Conservation (phyloP, 2,888 invertebrate genomes). For the Sisyra nigra region DNA sequence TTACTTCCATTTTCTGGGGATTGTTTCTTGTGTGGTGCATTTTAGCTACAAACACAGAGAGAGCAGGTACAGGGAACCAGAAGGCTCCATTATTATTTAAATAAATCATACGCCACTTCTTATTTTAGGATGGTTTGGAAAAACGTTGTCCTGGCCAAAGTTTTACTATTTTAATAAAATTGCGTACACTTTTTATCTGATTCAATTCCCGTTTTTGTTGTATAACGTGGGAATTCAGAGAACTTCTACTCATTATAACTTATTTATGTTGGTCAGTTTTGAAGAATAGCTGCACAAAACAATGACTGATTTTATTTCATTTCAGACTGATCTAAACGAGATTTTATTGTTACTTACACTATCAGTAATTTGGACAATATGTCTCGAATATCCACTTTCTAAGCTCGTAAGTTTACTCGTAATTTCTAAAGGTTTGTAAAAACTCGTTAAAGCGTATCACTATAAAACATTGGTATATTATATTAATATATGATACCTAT, state of each 20-base stretch:
- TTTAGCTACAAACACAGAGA: slow-evolving; percentile 34
- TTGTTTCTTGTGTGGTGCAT: slow-evolving; percentile 32
- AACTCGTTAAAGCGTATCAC: too few species aligned
- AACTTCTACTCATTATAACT: slow-evolving; percentile 31
- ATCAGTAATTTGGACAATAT: too few species aligned
- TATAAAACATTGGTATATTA: too few species aligned
- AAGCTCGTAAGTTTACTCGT: too few species aligned
- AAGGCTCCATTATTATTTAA: too few species aligned
- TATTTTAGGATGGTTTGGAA: slow-evolving; percentile 27
- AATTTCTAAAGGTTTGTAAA: too few species aligned
- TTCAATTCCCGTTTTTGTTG: slow-evolving; percentile 46
- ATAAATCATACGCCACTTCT: slow-evolving; percentile 8
- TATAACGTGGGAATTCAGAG: slow-evolving; percentile 42
- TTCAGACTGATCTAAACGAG: too few species aligned
- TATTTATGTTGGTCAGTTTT: slow-evolving; percentile 34
- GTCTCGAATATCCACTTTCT: too few species aligned
- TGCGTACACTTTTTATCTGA: slow-evolving; percentile 40
- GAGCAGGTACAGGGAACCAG: slow-evolving; percentile 30
- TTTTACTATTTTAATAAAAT: slow-evolving; percentile 42
- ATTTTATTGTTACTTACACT: too few species aligned
- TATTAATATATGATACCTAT: too few species aligned
- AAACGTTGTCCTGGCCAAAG: slow-evolving; percentile 32
- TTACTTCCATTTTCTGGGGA: slow-evolving; percentile 41
- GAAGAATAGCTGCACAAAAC: too few species aligned
- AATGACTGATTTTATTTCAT: too few species aligned